These are phyloP conservation scores for Exaiptasia diaphana DNA, from an alignment of 64 coral and sea anemone species.

Conservation along the genomic window DNA sequence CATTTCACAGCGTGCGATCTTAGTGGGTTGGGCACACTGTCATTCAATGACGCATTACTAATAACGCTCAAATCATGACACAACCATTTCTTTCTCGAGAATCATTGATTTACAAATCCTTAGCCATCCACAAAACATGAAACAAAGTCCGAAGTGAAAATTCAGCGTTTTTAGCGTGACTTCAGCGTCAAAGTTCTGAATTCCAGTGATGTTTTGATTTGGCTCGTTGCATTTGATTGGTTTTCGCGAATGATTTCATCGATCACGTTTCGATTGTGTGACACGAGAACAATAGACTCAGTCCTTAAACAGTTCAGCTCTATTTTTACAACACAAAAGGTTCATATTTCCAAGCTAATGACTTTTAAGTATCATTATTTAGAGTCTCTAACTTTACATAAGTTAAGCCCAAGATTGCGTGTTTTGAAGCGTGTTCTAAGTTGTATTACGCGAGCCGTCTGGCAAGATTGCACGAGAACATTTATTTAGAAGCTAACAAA, in stretches of 20 bases:
- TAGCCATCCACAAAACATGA: too few relatives aligned
- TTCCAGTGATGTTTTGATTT: not conserved
- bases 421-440: not conserved
- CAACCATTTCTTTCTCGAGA: too few relatives aligned
- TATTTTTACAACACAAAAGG: constrained; percentile 2
- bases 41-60: too few relatives aligned
- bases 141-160: too few relatives aligned
- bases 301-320: not conserved
- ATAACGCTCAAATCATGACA: too few relatives aligned
- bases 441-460: not conserved
- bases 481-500: not conserved
- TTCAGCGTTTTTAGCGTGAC: too few relatives aligned
- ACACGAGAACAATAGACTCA: not conserved
- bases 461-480: not conserved
- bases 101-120: too few relatives aligned
- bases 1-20: too few relatives aligned
- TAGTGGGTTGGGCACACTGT: too few relatives aligned
- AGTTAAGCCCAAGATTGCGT: not conserved
- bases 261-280: not conserved
- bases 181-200: too few relatives aligned
- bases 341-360: not conserved
- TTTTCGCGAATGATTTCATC: not conserved
- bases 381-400: not conserved
- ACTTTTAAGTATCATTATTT: not conserved
- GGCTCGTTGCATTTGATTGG: constrained; percentile 4